Percentiles rank a stretch among this genome's conserved stretches.
These are phyloP conservation scores for Tragelaphus buxtoni DNA, from an alignment of 2,113 vertebrate species.

Conservation along the genomic window DNA sequence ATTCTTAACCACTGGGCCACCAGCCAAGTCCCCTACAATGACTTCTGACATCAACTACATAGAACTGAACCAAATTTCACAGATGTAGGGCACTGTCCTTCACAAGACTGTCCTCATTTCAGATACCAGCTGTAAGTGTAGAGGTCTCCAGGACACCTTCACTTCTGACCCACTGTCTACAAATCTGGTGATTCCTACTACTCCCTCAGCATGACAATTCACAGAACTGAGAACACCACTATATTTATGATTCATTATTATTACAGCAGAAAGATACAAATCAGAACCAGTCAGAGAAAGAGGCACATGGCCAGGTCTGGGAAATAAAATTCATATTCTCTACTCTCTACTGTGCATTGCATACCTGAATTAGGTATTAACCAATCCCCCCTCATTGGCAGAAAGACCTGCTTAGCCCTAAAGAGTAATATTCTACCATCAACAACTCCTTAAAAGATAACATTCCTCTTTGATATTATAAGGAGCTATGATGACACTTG, in stretches of 20 bases:
- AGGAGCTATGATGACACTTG: neutral
- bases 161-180: neutral
- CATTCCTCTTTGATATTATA: neutral
- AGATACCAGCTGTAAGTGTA: neutral
- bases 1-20: neutral
- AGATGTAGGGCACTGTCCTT: neutral
- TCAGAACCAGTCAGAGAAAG: neutral
- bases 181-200: neutral
- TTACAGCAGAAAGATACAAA: neutral
- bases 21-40: neutral
- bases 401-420: neutral
- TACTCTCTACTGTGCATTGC: neutral
- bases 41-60: neutral
- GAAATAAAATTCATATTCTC: neutral
- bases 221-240: neutral
- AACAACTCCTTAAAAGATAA: neutral
- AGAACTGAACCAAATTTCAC: neutral
- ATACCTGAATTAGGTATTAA: neutral
- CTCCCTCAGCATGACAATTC: neutral
- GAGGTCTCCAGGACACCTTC: neutral
- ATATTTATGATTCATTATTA: neutral
- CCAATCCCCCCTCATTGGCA: neutral
- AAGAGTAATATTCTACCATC: neutral
- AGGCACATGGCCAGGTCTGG: neutral
- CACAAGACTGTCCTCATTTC: neutral